Conservation (phyloP, 2,113 vertebrate genomes). For the Nerophis lumbriciformis region DNA sequence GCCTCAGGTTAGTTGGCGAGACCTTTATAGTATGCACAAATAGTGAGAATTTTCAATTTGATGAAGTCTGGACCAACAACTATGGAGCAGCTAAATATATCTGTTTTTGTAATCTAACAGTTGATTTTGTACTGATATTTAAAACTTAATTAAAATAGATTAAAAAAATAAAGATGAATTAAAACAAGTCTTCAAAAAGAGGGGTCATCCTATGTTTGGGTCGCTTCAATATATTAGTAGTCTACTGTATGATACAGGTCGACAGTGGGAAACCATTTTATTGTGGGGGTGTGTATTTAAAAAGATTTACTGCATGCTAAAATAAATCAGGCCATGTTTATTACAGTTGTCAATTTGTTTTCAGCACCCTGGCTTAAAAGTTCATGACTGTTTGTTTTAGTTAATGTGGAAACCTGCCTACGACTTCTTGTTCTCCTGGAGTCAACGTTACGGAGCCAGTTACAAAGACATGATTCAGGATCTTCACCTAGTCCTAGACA, state of each 20-base stretch:
- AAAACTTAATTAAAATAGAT: too few relatives aligned
- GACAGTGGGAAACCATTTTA: neutral
- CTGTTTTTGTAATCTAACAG: too few relatives aligned
- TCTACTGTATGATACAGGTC: neutral
- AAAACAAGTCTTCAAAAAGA: too few relatives aligned
- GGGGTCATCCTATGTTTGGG: too few relatives aligned
- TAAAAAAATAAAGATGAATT: too few relatives aligned
- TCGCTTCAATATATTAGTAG: too few relatives aligned
- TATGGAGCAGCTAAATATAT: too few relatives aligned
- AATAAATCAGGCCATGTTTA: neutral
- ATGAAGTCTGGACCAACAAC: too few relatives aligned
- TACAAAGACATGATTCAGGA: constrained; percentile 90
- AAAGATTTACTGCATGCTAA: neutral
- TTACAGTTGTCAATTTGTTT: neutral
- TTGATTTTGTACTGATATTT: too few relatives aligned
- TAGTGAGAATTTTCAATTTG: too few relatives aligned
- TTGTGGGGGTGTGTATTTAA: neutral
- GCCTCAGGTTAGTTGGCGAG: constrained; percentile 70
- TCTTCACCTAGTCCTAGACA: constrained; percentile 87
- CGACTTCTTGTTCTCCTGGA: constrained; percentile 93
- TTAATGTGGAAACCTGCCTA: constrained; percentile 98
- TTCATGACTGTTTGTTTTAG: constrained; percentile 57
- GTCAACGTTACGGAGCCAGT: constrained; percentile 80
- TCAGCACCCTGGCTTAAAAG: neutral
- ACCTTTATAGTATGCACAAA: too few relatives aligned